These are phyloP conservation scores for Macquaria ambigua DNA, from an alignment of 2,113 vertebrate species.

Conservation along the genomic window DNA sequence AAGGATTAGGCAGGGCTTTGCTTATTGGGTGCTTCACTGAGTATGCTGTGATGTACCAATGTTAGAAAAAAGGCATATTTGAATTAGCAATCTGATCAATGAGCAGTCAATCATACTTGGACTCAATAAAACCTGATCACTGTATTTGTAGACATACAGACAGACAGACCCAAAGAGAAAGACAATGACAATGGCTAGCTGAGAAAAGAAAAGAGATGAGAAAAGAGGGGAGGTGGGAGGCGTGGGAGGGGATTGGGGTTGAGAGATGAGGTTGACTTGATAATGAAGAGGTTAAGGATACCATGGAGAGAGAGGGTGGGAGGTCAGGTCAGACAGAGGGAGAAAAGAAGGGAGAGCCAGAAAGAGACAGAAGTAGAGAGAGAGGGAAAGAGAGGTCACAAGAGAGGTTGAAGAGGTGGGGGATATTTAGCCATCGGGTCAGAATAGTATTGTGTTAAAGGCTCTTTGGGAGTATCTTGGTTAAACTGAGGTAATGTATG, in stretches of 20 bases:
- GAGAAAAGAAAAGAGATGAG: background rate
- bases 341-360: constrained; percentile 53
- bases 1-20: background rate
- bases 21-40: background rate
- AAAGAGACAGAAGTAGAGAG: constrained; percentile 46
- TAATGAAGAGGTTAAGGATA: constrained; percentile 78
- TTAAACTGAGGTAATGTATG: constrained; percentile 52
- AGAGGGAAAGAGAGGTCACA: constrained; percentile 70
- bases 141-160: constrained; percentile 4
- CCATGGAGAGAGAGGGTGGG: constrained; percentile 61
- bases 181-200: background rate
- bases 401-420: constrained; percentile 30
- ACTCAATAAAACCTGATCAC: background rate
- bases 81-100: background rate
- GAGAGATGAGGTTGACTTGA: constrained; percentile 72
- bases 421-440: constrained; percentile 57
- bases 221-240: constrained; percentile 16
- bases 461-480: constrained; percentile 55
- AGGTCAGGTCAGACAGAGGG: constrained; percentile 60
- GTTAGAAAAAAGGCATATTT: background rate
- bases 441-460: constrained; percentile 60
- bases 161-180: constrained; percentile 39
- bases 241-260: constrained; percentile 25
- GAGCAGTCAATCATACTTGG: background rate
- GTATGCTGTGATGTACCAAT: background rate